phyloP scores from a whole-genome alignment of 2,888 invertebrate species.

The Siphlonurus alternatus region DNA sequence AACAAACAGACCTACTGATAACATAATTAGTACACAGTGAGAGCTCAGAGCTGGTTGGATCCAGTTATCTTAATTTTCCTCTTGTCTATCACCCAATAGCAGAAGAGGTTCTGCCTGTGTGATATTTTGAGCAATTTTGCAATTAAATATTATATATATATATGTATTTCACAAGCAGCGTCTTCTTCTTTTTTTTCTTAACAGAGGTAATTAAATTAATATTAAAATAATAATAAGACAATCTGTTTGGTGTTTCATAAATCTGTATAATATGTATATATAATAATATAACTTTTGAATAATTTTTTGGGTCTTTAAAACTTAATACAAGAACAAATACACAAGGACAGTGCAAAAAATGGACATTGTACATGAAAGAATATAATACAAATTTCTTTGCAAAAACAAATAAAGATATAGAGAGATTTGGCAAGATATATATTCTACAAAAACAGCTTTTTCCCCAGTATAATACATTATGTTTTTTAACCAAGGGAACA shows the following conservation, averaged over 20 bases:
- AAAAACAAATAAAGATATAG: neutral
- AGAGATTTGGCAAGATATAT: neutral
- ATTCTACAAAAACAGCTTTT: neutral
- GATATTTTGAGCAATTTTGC: too few relatives aligned
- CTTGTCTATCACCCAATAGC: too few relatives aligned
- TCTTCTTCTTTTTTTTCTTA: too few relatives aligned
- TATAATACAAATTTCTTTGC: neutral
- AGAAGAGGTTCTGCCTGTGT: too few relatives aligned
- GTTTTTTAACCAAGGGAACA: neutral
- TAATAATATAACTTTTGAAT: conserved; percentile 17
- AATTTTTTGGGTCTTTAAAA: conserved; percentile 15
- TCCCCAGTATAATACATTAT: neutral
- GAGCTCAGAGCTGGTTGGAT: too few relatives aligned
- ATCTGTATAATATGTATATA: conserved; percentile 10
- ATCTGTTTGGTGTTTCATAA: neutral
- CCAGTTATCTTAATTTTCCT: too few relatives aligned
- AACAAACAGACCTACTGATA: too few relatives aligned
- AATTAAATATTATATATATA: too few relatives aligned
- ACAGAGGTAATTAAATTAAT: neutral
- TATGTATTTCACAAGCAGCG: too few relatives aligned
- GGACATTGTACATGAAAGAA: neutral
- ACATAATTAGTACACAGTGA: too few relatives aligned
- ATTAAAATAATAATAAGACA: neutral
- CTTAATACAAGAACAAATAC: conserved; percentile 16
- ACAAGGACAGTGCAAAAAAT: conserved; percentile 10